Percentiles rank a stretch among this genome's conserved stretches.
Conservation (phyloP, 1,140 invertebrate species). For the Elymnias hypermnestra region DNA sequence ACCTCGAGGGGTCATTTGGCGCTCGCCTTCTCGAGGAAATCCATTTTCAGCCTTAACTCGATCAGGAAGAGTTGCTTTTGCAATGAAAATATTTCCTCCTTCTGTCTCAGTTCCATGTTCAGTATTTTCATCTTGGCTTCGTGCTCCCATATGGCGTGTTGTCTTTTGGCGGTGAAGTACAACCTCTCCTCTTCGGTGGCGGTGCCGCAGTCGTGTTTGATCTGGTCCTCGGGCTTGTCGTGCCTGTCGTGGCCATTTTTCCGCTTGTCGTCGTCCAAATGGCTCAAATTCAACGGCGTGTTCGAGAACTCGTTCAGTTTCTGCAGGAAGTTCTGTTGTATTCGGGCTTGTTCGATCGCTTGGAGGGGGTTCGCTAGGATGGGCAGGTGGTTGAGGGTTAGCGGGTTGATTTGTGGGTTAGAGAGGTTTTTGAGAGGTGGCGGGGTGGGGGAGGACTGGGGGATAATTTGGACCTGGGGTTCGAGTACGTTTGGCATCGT, state of each 20-base stretch:
- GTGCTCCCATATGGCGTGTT: constrained; percentile 72
- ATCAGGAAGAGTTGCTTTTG: constrained; percentile 74
- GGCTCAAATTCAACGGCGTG: constrained; percentile 66
- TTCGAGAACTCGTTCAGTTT: constrained; percentile 67
- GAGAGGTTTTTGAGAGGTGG: constrained; percentile 32
- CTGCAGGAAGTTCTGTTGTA: constrained; percentile 55
- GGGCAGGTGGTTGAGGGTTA: constrained; percentile 30
- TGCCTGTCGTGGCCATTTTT: constrained; percentile 42
- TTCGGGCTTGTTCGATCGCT: constrained; percentile 53
- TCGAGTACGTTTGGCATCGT: constrained; percentile 66
- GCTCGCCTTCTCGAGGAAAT: constrained; percentile 72
- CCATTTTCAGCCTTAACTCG: constrained; percentile 72
- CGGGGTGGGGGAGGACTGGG: constrained; percentile 48
- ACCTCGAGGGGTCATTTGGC: constrained; percentile 44
- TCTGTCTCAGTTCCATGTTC: constrained; percentile 70
- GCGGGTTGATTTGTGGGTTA: constrained; percentile 30
- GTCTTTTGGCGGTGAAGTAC: constrained; percentile 67
- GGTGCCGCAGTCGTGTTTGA: constrained; percentile 43
- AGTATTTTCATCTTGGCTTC: constrained; percentile 74
- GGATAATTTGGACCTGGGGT: constrained; percentile 61
- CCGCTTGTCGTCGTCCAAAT: constrained; percentile 57
- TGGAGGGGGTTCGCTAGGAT: constrained; percentile 49
- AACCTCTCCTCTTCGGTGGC: constrained; percentile 66
- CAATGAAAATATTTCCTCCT: constrained; percentile 73
- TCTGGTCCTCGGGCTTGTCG: constrained; percentile 39